Percentiles rank a stretch among this genome's conserved stretches.
These are phyloP conservation scores for Lacanobia wlatinum DNA, from an alignment of 2,888 invertebrate genomes.

Conservation along the genomic window DNA sequence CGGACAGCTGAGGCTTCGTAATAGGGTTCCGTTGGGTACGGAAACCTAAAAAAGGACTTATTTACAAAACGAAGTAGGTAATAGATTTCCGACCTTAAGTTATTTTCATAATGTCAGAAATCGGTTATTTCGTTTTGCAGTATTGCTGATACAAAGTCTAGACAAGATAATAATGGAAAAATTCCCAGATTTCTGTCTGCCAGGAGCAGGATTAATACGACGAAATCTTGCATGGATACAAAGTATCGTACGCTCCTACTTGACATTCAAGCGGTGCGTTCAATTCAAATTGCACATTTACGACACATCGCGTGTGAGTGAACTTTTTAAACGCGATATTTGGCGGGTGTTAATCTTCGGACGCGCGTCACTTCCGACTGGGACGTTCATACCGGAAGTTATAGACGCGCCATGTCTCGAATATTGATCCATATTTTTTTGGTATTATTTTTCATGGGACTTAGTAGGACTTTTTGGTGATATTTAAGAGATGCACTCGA, in stretches of 20 bases:
- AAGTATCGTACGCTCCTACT: slow-evolving; percentile 24
- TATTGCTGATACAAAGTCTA: neutral
- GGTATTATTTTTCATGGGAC: slow-evolving; percentile 27
- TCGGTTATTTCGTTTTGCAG: no score
- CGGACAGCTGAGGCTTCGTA: no score
- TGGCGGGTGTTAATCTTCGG: slow-evolving; percentile 70
- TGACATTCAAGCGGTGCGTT: slow-evolving; percentile 39
- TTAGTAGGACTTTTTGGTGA: neutral
- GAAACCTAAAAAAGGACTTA: no score
- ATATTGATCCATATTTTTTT: slow-evolving; percentile 62
- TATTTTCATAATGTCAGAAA: neutral
- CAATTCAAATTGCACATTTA: slow-evolving; percentile 63
- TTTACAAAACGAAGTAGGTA: no score
- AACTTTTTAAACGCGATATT: slow-evolving; percentile 70
- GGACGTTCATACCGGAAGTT: slow-evolving; percentile 70
- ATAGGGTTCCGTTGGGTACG: no score
- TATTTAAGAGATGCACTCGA: no score
- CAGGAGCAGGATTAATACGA: slow-evolving; percentile 2
- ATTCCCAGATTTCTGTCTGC: slow-evolving; percentile 39
- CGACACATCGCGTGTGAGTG: slow-evolving; percentile 64
- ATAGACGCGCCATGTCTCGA: slow-evolving; percentile 56
- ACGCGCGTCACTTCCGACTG: slow-evolving; percentile 73
- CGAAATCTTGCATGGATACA: slow-evolving; percentile 41
- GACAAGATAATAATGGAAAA: neutral
- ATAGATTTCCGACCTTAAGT: no score